Conservation (phyloP, 1,140 invertebrate genomes). For the Achatina immaculata region DNA sequence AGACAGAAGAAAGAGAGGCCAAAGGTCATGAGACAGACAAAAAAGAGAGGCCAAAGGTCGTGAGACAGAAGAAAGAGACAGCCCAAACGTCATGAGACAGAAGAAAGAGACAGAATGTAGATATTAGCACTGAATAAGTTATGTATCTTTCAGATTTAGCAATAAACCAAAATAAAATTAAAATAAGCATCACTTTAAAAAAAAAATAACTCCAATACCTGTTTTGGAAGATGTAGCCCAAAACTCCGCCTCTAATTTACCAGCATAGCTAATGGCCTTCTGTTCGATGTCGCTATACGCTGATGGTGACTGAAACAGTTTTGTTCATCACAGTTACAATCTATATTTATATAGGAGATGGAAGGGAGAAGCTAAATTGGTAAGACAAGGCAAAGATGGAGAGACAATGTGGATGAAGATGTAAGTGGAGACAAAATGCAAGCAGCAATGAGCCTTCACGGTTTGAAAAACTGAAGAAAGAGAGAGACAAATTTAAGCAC, state of each 20-base stretch:
- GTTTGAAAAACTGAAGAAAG: no score
- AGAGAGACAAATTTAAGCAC: no score
- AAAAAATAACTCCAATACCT: constrained; percentile 69
- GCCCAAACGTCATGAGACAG: no score
- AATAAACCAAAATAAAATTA: background rate
- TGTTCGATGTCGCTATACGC: constrained; percentile 77
- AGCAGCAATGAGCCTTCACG: no score
- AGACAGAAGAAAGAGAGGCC: no score
- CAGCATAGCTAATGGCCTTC: constrained; percentile 76
- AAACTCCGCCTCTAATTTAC: constrained; percentile 81
- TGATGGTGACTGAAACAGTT: constrained; percentile 74
- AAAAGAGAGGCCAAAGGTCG: no score
- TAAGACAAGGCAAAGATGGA: background rate
- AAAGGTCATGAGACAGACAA: no score
- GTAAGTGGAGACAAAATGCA: no score
- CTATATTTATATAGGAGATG: background rate
- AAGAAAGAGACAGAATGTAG: background rate
- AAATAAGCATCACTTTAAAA: background rate
- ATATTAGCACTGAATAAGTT: background rate
- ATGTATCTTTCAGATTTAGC: background rate
- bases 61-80: no score
- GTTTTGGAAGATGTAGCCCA: constrained; percentile 85
- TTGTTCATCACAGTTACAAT: background rate
- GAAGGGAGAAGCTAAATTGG: background rate
- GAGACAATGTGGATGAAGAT: background rate